Evolutionary conservation across 2,888 invertebrate species (phyloP).

Genomic region (Amphiduros pacificus): DNA sequence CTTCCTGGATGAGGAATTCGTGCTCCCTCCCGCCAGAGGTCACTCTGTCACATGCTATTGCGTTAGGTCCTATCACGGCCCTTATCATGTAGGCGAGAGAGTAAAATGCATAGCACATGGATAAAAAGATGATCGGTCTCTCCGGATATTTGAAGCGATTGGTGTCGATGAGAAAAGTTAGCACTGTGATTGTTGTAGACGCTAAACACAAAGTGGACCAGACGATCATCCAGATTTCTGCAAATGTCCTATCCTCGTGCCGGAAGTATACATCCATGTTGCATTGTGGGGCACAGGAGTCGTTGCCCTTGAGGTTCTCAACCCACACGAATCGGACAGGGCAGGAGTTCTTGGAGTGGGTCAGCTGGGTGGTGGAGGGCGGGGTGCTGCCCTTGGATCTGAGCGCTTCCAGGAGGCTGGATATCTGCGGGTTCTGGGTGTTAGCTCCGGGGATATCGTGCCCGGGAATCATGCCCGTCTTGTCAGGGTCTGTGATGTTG

Average conservation of each 20-base stretch:
- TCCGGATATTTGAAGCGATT: constrained; percentile 61
- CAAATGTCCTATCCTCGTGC: constrained; percentile 70
- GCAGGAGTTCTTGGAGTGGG: constrained; percentile 28
- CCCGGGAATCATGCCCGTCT: neutral
- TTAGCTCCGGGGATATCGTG: constrained; percentile 12
- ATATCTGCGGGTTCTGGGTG: constrained; percentile 33
- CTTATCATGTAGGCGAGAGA: constrained; percentile 60
- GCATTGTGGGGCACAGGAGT: constrained; percentile 62
- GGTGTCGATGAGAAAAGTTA: constrained; percentile 60
- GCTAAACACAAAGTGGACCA: constrained; percentile 76
- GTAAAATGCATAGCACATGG: constrained; percentile 59
- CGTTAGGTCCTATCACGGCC: constrained; percentile 49
- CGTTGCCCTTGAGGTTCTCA: constrained; percentile 39
- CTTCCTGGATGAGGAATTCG: constrained; percentile 61
- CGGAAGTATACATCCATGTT: constrained; percentile 72
- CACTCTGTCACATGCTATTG: constrained; percentile 66
- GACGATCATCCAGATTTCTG: constrained; percentile 75
- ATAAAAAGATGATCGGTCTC: constrained; percentile 60
- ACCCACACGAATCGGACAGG: constrained; percentile 50
- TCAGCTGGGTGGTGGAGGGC: neutral
- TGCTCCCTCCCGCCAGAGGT: constrained; percentile 53
- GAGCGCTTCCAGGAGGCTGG: constrained; percentile 31
- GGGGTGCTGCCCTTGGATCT: constrained; percentile 9
- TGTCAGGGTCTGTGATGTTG: neutral
- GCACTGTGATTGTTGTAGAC: constrained; percentile 57